phyloP scores from a whole-genome alignment of 2,888 invertebrate genomes.

The Pecten maximus region DNA sequence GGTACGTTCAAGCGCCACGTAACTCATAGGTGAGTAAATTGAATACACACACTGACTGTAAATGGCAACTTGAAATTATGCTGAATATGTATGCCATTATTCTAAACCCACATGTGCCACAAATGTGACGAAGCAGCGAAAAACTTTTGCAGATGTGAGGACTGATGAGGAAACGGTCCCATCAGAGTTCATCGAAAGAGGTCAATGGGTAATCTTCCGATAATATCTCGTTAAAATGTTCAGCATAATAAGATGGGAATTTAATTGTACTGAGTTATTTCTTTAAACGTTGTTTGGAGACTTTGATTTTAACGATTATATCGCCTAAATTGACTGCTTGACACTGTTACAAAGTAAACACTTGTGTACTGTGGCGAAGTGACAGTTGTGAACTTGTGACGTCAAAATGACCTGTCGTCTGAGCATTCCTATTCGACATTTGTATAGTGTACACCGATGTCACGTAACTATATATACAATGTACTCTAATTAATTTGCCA shows the following conservation, averaged over 20 bases:
- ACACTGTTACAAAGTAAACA: constrained; percentile 6
- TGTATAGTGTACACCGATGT: not conserved
- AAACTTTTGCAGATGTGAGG: not conserved
- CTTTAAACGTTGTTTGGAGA: not conserved
- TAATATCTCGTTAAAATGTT: not conserved
- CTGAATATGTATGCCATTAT: not conserved
- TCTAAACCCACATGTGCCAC: not conserved
- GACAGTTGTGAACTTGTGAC: constrained; percentile 9
- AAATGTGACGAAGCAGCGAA: not conserved
- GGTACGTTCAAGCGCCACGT: not conserved
- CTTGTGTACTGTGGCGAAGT: not conserved
- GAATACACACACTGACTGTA: not conserved
- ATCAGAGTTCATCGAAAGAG: not conserved
- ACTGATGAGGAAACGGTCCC: not conserved
- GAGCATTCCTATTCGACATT: not conserved
- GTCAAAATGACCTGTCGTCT: not conserved
- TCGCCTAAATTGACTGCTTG: no score
- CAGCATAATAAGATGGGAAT: not conserved
- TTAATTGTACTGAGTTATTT: no score
- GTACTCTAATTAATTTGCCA: not conserved
- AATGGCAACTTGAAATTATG: not conserved
- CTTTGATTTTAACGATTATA: no score
- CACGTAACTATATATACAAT: not conserved
- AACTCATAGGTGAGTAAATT: not conserved
- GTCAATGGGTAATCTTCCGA: not conserved